Base-by-base conservation (phyloP, 2,888 invertebrate species). In the Trimorus sp. region DNA sequence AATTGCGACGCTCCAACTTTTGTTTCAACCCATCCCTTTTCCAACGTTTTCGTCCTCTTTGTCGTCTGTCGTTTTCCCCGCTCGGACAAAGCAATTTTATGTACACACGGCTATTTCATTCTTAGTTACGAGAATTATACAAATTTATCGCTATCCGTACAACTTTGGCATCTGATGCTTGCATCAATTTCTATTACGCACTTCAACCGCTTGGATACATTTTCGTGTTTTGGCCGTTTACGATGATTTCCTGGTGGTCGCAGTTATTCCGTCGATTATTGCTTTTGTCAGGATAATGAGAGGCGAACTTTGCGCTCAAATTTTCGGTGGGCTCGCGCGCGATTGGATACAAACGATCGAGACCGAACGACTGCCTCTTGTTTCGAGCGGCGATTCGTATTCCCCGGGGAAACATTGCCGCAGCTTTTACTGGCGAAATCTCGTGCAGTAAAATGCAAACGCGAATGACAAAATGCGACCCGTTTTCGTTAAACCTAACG, bases 131-230 rank as follows among this genome's bases (percentile, higher is more conserved):
- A 71, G 16, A 62, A 14, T 69, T 58, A 48, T 62, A 62, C 45
- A 71, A 53, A 71, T 71, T 63, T 54, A 6, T 53, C 36, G 63
- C 42, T 73, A 73, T 63, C 11, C 54, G 36, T 65, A 74, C 49
- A 63, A 56, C 73, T 65, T 74, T 74, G 73, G 73, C 65, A 63
- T 73, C n/a, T 48, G 63, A 73, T 37, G 45, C 56, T 59, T 63
- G 37, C 51, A 71, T 71, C 71, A 59, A 63, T 73, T 73, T 73
- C 38, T 62, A 7, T 53, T 53, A 42, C 59, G 14, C 14, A 37
- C 37, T 51, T 56, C 37, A 49, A n/a, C 14, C 40, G 40, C 40
- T 1, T 11, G 14, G 14, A 14, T 15, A 48, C 51, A n/a, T n/a
- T n/a, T n/a, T n/a, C n/a, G n/a, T n/a, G n/a, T 54, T 63, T 73